phyloP scores from a whole-genome alignment of 2,888 invertebrate species.

The Stomorhina lunata region DNA sequence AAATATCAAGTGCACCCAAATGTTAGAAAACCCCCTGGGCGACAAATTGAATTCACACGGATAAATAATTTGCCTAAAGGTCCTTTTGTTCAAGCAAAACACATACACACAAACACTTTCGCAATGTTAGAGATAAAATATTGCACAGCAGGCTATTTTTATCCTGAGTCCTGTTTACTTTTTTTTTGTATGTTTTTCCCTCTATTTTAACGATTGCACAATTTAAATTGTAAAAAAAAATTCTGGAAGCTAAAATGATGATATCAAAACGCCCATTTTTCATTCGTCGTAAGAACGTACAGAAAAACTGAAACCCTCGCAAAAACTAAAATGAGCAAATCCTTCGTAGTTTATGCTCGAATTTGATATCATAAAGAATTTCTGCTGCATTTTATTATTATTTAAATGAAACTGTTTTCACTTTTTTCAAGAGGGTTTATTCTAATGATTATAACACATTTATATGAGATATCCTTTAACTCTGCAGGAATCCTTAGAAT shows the following conservation, averaged over 20 bases:
- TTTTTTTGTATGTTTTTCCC: background rate
- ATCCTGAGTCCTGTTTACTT: constrained; percentile 20
- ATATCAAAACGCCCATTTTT: constrained; percentile 63
- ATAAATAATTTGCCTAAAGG: constrained; percentile 66
- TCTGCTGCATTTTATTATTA: too few relatives aligned
- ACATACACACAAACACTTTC: constrained; percentile 30
- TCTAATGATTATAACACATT: constrained; percentile 43
- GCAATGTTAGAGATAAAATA: constrained; percentile 59
- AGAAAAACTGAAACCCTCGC: constrained; percentile 15
- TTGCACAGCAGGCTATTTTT: constrained; percentile 61
- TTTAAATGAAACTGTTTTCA: background rate
- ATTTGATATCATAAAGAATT: constrained; percentile 13
- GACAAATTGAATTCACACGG: constrained; percentile 66
- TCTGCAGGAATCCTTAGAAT: constrained; percentile 50
- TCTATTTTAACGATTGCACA: background rate
- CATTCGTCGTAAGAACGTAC: constrained; percentile 35
- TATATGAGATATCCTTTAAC: constrained; percentile 53
- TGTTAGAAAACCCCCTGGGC: constrained; percentile 62
- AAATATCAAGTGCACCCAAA: constrained; percentile 63
- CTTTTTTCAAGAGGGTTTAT: constrained; percentile 57
- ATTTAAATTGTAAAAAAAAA: constrained; percentile 60
- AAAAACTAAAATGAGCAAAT: constrained; percentile 60
- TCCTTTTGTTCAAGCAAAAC: too few relatives aligned
- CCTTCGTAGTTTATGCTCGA: background rate
- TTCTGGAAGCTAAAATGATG: constrained; percentile 37